phyloP scores from a whole-genome alignment of 1,140 invertebrate genomes.

The Cydia pomonella region DNA sequence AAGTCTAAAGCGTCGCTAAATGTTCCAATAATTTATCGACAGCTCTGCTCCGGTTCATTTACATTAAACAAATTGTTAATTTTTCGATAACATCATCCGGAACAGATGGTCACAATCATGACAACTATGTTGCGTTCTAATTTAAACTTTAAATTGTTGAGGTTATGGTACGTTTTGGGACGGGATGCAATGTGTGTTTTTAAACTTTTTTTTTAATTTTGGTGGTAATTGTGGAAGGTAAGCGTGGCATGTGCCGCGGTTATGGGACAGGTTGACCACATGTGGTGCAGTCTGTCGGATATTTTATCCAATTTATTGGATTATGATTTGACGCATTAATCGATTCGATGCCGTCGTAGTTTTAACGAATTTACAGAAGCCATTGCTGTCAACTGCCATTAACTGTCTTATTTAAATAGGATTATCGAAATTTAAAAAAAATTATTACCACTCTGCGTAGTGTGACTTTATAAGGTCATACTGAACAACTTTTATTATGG shows the following conservation, averaged over 20 bases:
- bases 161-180: constrained; percentile 36
- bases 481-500: too few species aligned
- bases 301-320: constrained; percentile 69
- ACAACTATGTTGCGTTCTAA: constrained; percentile 34
- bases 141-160: constrained; percentile 37
- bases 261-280: constrained; percentile 79
- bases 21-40: constrained; percentile 74
- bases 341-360: constrained; percentile 38
- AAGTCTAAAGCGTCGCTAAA: constrained; percentile 66
- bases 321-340: constrained; percentile 71
- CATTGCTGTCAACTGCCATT: constrained; percentile 7
- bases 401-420: not conserved
- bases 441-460: too few species aligned
- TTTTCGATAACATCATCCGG: constrained; percentile 79
- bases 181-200: constrained; percentile 36
- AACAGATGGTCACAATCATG: constrained; percentile 68
- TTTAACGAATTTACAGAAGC: constrained; percentile 13
- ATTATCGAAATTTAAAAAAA: not conserved
- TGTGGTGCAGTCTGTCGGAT: constrained; percentile 73
- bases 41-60: constrained; percentile 74
- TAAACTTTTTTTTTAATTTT: constrained; percentile 62
- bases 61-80: constrained; percentile 81
- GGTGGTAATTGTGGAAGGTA: constrained; percentile 65
- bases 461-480: too few species aligned
- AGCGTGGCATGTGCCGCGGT: constrained; percentile 76